A percentile compares a stretch with the other conserved stretches of the same genome.
Evolutionary conservation across 2,113 vertebrate species (phyloP).

Genomic region (Ceyx margarethae): DNA sequence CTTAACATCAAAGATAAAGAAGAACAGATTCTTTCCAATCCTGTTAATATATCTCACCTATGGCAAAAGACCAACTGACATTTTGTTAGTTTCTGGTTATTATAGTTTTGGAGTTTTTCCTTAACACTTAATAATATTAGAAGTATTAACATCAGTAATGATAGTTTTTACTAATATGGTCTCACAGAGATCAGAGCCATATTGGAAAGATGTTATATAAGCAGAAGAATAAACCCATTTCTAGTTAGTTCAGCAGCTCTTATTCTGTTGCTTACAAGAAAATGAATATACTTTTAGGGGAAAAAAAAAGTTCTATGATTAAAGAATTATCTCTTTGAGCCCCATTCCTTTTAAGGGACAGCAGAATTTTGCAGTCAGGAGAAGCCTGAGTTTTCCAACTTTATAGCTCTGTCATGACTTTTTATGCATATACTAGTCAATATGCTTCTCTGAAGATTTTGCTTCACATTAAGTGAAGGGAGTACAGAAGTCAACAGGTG

Average conservation of each 20-base stretch:
- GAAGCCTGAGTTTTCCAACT: neutral
- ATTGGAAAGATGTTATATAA: neutral
- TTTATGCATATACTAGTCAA: neutral
- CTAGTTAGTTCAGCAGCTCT: neutral
- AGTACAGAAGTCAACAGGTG: conserved; percentile 3
- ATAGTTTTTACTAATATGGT: neutral
- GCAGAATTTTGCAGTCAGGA: neutral
- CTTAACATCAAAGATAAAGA: neutral
- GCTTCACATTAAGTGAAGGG: neutral
- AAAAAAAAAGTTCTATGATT: neutral
- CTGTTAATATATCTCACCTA: neutral
- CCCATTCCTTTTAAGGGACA: neutral
- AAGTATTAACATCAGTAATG: neutral
- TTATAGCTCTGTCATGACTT: neutral
- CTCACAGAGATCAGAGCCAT: neutral
- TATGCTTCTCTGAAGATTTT: neutral
- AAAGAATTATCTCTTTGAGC: neutral
- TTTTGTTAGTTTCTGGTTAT: neutral
- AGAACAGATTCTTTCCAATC: neutral
- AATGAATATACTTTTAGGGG: neutral
- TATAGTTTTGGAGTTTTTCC: neutral
- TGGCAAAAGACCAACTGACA: neutral
- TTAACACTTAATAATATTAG: neutral
- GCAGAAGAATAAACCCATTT: neutral
- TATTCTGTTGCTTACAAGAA: neutral